These are phyloP conservation scores for Cephus spinipes DNA, from an alignment of 2,888 invertebrate genomes.

Conservation along the genomic window DNA sequence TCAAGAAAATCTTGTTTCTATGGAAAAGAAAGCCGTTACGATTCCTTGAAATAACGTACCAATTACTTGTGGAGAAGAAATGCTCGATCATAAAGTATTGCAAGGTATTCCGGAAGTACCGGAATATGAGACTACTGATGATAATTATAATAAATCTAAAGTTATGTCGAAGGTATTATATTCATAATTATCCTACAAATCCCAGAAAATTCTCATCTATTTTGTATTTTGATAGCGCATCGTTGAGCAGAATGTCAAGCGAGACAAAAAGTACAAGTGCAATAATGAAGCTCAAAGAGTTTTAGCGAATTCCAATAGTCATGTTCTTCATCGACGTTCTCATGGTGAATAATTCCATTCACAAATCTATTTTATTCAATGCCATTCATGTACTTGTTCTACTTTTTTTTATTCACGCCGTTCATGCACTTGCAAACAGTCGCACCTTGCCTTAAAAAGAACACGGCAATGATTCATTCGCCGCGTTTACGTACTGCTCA, in stretches of 20 bases:
- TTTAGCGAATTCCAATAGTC: not conserved
- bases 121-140: not conserved
- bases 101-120: not conserved
- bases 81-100: not conserved
- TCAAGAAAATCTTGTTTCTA: not conserved
- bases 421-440: not conserved
- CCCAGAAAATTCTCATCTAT: not conserved
- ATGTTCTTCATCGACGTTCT: not conserved
- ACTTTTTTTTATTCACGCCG: not conserved
- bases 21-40: not conserved
- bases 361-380: not conserved
- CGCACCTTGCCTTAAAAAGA: not conserved
- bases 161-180: not conserved
- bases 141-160: not conserved
- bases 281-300: not conserved
- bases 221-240: not conserved
- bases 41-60: not conserved
- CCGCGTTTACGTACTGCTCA: not conserved
- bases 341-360: not conserved
- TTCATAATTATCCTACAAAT: not conserved
- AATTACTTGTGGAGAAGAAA: not conserved
- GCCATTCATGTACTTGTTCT: not conserved
- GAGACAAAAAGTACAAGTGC: not conserved
- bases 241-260: not conserved
- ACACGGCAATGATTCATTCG: not conserved